Base-by-base conservation (phyloP, 1,140 invertebrate genomes). In the Luehdorfia chinensis region DNA sequence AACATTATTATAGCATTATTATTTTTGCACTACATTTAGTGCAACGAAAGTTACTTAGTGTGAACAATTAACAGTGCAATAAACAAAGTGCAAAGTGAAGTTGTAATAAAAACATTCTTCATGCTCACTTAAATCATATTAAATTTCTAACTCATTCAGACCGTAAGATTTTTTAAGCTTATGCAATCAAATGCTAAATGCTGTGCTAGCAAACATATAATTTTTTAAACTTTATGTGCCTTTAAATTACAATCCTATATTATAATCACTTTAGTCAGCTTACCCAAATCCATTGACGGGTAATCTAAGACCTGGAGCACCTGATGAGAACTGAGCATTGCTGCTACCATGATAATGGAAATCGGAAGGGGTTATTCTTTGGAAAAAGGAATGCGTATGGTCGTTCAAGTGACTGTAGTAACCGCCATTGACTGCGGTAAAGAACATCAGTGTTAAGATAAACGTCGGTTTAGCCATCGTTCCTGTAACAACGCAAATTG, bases 211-310 rank as follows among this genome's bases (percentile, higher is more conserved):
- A 27, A n/a, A 4, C 11, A 27, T 8, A 23, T 23, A 23, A 23
- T 12, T 12, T 12, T 14, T n/a, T 16, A 16, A 34, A 4, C 4
- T 21, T 19, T 13, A 4, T 32, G 11, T 11, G 28, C 15, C 11
- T 13, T 5, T 30, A 6, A 14, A 32, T n/a, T n/a, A n/a, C n/a
- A n/a, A n/a, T n/a, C n/a, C n/a, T n/a, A n/a, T n/a, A n/a, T n/a
- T n/a, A n/a, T n/a, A n/a, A n/a, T 11, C 11, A 21, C 19, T 12
- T 23, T 23, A 21, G 2, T 21, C 6, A 25, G 39, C 73, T 70
- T 55, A 80, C 76, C 76, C 76, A 41, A 72, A 73, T 43, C 76
- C 76, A 56, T 48, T 59, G 1, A 77, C 74, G 1, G 69, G 66
- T 11, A 71, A 41, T 53, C 76, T 68, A 32, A 66, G 59, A 6